Percentiles rank a stretch among this genome's conserved stretches.
These are phyloP conservation scores for Strix uralensis DNA, from an alignment of 2,113 vertebrate genomes.

Conservation along the genomic window DNA sequence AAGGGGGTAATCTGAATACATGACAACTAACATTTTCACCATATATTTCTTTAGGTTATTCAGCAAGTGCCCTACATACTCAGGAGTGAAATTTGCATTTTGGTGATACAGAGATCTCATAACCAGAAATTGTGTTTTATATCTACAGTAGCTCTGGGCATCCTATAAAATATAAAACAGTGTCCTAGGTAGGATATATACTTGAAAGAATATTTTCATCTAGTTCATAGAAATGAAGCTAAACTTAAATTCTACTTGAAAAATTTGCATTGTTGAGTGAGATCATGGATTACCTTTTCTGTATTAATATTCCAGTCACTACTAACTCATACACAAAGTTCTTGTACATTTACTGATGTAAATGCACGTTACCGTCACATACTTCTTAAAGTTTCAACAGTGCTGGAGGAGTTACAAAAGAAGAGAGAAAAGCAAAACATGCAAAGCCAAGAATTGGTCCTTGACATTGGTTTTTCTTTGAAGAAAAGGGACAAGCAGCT, in stretches of 20 bases:
- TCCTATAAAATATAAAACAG: background rate
- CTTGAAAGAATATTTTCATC: background rate
- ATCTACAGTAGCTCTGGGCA: constrained; percentile 38
- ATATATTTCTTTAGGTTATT: constrained; percentile 52
- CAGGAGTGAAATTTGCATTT: constrained; percentile 54
- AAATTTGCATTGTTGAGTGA: background rate
- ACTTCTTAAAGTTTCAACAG: background rate
- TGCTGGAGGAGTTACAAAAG: background rate
- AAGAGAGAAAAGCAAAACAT: background rate
- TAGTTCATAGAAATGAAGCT: background rate
- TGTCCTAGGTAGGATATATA: background rate
- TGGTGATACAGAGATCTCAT: constrained; percentile 38
- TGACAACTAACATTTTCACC: constrained; percentile 9
- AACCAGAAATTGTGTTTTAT: constrained; percentile 44
- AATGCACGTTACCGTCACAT: background rate
- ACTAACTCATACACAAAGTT: background rate
- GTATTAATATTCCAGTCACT: background rate
- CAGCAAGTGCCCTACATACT: constrained; percentile 48
- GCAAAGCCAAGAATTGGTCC: background rate
- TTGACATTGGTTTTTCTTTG: background rate
- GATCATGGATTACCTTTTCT: background rate
- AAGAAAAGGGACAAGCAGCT: background rate
- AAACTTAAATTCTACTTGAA: background rate
- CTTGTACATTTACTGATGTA: background rate
- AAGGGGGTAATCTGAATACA: constrained; percentile 5